phyloP scores from a whole-genome alignment of 2,797 vertebrate genomes.

The Cetoscarus ocellatus region DNA sequence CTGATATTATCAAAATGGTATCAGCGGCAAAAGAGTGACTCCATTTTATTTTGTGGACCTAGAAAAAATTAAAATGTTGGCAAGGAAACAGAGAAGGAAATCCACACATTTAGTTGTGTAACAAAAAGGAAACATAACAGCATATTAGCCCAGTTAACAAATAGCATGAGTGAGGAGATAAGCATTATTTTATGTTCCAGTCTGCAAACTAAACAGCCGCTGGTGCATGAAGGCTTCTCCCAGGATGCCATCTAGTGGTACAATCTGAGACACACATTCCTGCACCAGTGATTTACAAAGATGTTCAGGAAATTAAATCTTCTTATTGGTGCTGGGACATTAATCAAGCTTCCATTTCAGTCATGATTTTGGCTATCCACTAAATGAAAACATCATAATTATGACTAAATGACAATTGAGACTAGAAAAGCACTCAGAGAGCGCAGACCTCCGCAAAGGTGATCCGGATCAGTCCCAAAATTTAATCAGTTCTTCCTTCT shows the following conservation, averaged over 20 bases:
- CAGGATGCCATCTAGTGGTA: conserved; percentile 81
- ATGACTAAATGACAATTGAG: background rate
- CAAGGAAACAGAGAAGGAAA: conserved; percentile 23
- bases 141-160: conserved; percentile 2
- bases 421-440: no score
- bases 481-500: no score
- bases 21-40: conserved; percentile 12
- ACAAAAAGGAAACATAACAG: conserved; percentile 16
- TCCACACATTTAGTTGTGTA: conserved; percentile 5
- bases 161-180: conserved; percentile 22
- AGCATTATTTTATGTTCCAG: conserved; percentile 24
- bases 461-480: no score
- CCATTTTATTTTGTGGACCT: conserved; percentile 3
- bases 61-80: conserved; percentile 9
- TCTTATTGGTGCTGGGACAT: background rate
- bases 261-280: background rate
- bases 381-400: background rate
- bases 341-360: no score
- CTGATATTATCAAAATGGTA: background rate
- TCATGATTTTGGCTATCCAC: no score
- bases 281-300: background rate
- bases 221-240: conserved; percentile 53
- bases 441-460: no score
- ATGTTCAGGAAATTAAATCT: background rate
- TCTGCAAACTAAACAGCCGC: background rate